A percentile compares a stretch with the other conserved stretches of the same genome.
Evolutionary conservation across 2,113 vertebrate genomes (phyloP).

Genomic region (Rostratula benghalensis): DNA sequence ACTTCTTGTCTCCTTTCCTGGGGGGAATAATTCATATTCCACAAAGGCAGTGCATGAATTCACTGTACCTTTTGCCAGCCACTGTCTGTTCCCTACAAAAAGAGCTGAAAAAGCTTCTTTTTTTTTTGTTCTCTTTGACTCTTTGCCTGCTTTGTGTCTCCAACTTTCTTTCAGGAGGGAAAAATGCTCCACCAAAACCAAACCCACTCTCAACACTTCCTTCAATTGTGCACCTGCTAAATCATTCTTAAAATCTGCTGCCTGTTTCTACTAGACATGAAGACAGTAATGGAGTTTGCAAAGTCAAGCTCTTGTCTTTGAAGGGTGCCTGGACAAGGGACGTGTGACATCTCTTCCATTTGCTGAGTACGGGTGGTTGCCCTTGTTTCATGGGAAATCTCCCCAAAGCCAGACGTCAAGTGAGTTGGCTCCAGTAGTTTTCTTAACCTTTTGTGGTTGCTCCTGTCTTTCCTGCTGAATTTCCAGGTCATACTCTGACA

Average conservation of each 20-base stretch:
- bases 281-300: background rate
- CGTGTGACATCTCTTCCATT: rapidly evolving
- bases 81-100: background rate
- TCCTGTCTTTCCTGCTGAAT: background rate
- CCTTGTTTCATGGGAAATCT: background rate
- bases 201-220: background rate
- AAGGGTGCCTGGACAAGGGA: background rate
- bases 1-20: background rate
- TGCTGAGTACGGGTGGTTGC: background rate
- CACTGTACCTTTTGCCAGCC: background rate
- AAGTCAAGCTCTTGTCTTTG: background rate
- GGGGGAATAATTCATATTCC: background rate
- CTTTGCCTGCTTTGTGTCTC: background rate
- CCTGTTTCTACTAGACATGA: rapidly evolving
- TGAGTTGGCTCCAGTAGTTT: background rate
- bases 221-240: background rate
- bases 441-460: background rate
- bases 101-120: background rate
- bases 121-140: background rate
- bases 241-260: background rate
- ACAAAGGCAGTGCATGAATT: background rate
- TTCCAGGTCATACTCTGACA: background rate
- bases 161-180: background rate
- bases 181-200: background rate
- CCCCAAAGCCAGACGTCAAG: background rate